Evolutionary conservation across 2,888 invertebrate genomes (phyloP), one percentile per base, ranked within the genome.

Genomic region (Sialis fuliginosa): DNA sequence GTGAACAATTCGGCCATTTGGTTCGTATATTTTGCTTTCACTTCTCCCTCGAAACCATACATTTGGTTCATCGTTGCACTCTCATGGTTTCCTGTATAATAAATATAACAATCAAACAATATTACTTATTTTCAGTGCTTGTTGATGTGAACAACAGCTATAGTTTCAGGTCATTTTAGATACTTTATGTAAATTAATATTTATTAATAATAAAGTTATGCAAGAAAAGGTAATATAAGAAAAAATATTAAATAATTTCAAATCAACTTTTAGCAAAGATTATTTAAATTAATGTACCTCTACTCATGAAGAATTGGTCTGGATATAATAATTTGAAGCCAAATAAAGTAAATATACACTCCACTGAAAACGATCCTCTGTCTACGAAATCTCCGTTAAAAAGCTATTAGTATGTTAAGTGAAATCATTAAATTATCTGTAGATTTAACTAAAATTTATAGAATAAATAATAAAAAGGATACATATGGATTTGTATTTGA

Each of bases 371-470:
- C 0, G 97, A 96, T 9, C 98, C 98, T 67, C 98, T 74, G 67
- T 99, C 98, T 12, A 99, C 98, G 66, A 99, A 98, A 69, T 99
- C 98, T 50, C 97, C 97, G 65, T 98, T 98, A 67, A 98, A 98
- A 54, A 98, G 70, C 78, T 81, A 57, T 41, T 10, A 6, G 5
- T 41, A 13, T 6, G n/a, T 41, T 54, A 54, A 57, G 55, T 34
- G 56, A 58, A 37, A 40, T 22, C 37, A 33, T n/a, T 12, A 42
- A 48, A 35, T 48, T 7, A 34, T 6, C 13, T 8, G 10, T 35
- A 10, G 2, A 30, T 6, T 12, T 10, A 33, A 6, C 8, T 6
- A 9, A 34, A 7, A n/a, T 34, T 10, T 6, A 33, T 33, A n/a
- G n/a, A 44, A 10, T 34, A 33, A 48, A 40, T 10, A 34, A 45